Evolutionary conservation across 1,140 invertebrate genomes (phyloP).

Genomic region (Oreohelix idahoensis): DNA sequence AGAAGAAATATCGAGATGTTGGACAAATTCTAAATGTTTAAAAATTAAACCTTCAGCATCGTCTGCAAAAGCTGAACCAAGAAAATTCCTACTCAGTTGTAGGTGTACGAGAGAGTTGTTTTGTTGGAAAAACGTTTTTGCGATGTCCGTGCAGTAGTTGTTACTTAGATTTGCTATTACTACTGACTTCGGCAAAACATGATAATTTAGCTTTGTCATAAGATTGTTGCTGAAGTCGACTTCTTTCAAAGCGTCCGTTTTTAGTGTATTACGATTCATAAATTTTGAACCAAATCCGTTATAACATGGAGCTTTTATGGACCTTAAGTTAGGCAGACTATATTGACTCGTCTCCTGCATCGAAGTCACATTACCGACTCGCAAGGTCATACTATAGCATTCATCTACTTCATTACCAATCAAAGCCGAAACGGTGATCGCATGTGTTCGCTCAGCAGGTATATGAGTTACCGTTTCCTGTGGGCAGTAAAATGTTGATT

Average conservation of each 20-base stretch:
- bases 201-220: neutral
- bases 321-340: too few relatives aligned
- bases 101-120: constrained; percentile 4
- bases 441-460: too few relatives aligned
- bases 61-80: neutral
- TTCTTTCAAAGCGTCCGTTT: neutral
- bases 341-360: too few relatives aligned
- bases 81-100: neutral
- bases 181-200: neutral
- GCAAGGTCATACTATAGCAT: too few relatives aligned
- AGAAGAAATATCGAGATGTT: neutral
- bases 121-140: neutral
- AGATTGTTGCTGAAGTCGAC: neutral
- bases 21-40: neutral
- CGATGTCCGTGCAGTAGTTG: neutral
- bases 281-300: too few relatives aligned
- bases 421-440: too few relatives aligned
- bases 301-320: too few relatives aligned
- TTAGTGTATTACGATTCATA: neutral
- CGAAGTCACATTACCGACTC: too few relatives aligned
- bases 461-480: too few relatives aligned
- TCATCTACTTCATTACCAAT: too few relatives aligned
- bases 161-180: neutral
- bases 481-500: too few relatives aligned
- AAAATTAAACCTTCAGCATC: neutral